Evolutionary conservation across 1,140 invertebrate species (phyloP), one percentile per base, ranked within the genome.

Genomic region (Lineus longissimus): DNA sequence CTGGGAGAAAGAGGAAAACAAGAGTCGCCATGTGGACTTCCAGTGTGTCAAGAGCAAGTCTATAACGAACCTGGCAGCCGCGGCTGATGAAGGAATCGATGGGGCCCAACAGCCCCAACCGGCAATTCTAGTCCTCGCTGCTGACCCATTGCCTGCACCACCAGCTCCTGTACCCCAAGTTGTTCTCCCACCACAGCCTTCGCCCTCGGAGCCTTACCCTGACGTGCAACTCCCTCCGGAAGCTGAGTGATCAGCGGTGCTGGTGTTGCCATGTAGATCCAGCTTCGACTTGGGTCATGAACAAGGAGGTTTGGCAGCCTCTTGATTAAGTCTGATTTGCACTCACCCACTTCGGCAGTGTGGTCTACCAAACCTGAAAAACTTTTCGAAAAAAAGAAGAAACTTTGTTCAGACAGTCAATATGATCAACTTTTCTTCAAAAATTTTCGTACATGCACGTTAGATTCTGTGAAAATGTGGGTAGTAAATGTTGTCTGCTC

Each of bases 1-100:
- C 0, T 99, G 97, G 97, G 97, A 99, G 79, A 99, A 99, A 72
- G 96, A 99, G 76, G 97, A 99, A 78, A 95, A 95, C 0, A 98
- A 97, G 76, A 97, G 94, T 79, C 88, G 97, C 6, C 97, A 99
- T 81, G 97, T 99, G 0, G 97, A 99, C 81, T 99, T 99, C 80
- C 87, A 88, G 81, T 84, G 82, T 69, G 80, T 84, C 11, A 82
- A 81, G 55, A 80, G 76, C 55, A 82, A 82, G 63, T 82, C 80
- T 23, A 78, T 81, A 36, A 82, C 79, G 2, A 82, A 82, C 63
- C 67, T 83, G 22, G 75, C 72, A 13, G 74, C 75, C 7, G 69
- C 67, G 31, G 70, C 70, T 31, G 70, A 67, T 13, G 71, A 70
- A 27, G 47, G 25, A 4, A 51, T 51, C n/a, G 95, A 95, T 80